phyloP scores from a whole-genome alignment of 2,888 invertebrate species.

The Patella ulyssiponensis region DNA sequence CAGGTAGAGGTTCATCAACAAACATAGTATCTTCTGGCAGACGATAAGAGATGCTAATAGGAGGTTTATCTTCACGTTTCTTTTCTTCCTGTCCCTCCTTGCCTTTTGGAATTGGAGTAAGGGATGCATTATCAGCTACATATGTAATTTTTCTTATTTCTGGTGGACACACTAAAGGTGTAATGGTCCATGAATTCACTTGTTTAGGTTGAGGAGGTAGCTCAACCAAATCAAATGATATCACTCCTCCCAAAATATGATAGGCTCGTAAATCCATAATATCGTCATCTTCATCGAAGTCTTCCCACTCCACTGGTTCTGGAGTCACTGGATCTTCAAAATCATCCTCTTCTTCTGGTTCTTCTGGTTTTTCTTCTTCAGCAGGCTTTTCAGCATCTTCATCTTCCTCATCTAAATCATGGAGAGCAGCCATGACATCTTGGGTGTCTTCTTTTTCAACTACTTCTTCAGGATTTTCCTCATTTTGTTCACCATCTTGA shows the following conservation, averaged over 20 bases:
- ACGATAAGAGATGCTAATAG: constrained; percentile 58
- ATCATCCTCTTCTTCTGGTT: constrained; percentile 60
- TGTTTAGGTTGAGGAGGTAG: constrained; percentile 71
- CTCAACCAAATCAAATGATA: constrained; percentile 66
- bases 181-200: constrained; percentile 66
- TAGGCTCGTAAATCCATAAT: constrained; percentile 67
- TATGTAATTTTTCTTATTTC: constrained; percentile 60
- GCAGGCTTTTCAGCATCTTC: constrained; percentile 53
- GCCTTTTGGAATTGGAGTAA: constrained; percentile 40
- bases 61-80: constrained; percentile 64
- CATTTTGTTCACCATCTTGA: constrained; percentile 44
- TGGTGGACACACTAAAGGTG: constrained; percentile 67
- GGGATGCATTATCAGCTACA: constrained; percentile 54
- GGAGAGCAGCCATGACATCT: constrained; percentile 52
- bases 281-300: constrained; percentile 71
- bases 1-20: constrained; percentile 70
- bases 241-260: constrained; percentile 68
- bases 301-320: constrained; percentile 69
- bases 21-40: constrained; percentile 66
- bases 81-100: constrained; percentile 49
- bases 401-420: constrained; percentile 48
- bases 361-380: constrained; percentile 53
- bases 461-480: constrained; percentile 42
- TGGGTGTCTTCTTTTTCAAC: constrained; percentile 37
- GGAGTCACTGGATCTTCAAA: constrained; percentile 64